Evolutionary conservation across 2,113 vertebrate species (phyloP), one percentile per base, ranked within the genome.

Genomic region (Zosterops japonicus): DNA sequence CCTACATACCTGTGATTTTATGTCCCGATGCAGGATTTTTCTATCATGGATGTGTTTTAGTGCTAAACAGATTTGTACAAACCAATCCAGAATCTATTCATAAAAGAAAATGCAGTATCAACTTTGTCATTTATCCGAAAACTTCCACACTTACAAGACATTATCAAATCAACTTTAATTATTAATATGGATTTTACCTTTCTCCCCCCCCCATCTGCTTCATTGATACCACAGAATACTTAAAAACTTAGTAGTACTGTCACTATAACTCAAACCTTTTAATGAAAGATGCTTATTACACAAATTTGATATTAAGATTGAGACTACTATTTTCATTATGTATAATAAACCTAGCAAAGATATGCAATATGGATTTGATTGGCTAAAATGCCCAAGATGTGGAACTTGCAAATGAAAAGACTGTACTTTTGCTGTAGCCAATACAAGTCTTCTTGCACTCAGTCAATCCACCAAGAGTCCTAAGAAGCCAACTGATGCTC

Each of bases 1-100:
- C 47, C 17, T 31, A 87, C 97, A 52, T 98, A 99, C 99, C 99
- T 99, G 99, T 49, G 99, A 99, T 97, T 99, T 99, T 94, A 99
- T 99, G 95, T 99, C 99, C 79, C 99, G 98, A 97, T 99, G 99
- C 89, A 99, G 98, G 97, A 99, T 99, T 98, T 99, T 99, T 91
- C 99, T 98, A 75, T 99, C 99, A 56, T 99, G 99, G 35, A 99
- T 98, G 27, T 99, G 99, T 89, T 99, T 99, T 64, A 99, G 94
- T 12, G 99, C 99, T 97, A 99, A 97, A 96, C 99, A 99, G 80
- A 99, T 99, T 96, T 99, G 99, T 93, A 99, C 99, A 98, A 99
- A 99, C 99, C 99, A 99, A 94, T 99, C 98, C 94, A 99, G 92
- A 96, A 99, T 99, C 99, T 99, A 95, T 18, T 59, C 2, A 36